phyloP scores from a whole-genome alignment of 2,797 vertebrate genomes.

The Aeoliscus strigatus region DNA sequence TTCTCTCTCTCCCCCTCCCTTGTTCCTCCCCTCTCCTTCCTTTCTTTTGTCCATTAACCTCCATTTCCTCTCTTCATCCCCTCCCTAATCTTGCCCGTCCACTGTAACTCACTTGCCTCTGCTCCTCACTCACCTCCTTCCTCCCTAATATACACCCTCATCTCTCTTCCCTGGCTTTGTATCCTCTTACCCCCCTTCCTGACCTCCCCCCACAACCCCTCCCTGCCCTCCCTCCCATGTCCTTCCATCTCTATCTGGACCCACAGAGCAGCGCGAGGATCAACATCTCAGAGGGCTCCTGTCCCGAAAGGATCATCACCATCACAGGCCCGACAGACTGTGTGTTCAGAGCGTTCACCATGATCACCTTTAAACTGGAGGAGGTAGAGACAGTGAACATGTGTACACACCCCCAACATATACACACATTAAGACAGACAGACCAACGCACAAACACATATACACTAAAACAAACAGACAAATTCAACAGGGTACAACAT shows the following conservation, averaged over 20 bases:
- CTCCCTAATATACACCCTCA: too few species aligned
- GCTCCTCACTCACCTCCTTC: too few species aligned
- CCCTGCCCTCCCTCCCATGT: accelerated
- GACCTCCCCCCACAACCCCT: neutral
- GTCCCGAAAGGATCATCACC: constrained; percentile 92
- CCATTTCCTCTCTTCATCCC: constrained; percentile 1
- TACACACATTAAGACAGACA: too few species aligned
- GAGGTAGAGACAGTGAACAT: constrained; percentile 80
- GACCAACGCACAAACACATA: too few species aligned
- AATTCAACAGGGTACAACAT: too few species aligned
- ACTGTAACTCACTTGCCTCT: too few species aligned
- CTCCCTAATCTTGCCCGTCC: too few species aligned
- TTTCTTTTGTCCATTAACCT: constrained; percentile 11
- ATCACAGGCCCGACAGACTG: constrained; percentile 90
- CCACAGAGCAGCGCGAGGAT: constrained; percentile 89
- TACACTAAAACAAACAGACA: too few species aligned
- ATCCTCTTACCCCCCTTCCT: constrained; percentile 3
- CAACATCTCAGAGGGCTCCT: constrained; percentile 94
- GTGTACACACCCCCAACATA: too few species aligned
- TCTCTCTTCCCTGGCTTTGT: constrained; percentile 7
- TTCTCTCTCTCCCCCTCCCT: constrained; percentile 28
- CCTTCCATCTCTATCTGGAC: constrained; percentile 1
- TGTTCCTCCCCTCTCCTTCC: neutral
- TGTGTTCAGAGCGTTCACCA: constrained; percentile 90
- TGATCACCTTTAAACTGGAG: constrained; percentile 95